Base-by-base conservation (phyloP, 2,113 vertebrate genomes). In the Pleuronectes platessa region DNA sequence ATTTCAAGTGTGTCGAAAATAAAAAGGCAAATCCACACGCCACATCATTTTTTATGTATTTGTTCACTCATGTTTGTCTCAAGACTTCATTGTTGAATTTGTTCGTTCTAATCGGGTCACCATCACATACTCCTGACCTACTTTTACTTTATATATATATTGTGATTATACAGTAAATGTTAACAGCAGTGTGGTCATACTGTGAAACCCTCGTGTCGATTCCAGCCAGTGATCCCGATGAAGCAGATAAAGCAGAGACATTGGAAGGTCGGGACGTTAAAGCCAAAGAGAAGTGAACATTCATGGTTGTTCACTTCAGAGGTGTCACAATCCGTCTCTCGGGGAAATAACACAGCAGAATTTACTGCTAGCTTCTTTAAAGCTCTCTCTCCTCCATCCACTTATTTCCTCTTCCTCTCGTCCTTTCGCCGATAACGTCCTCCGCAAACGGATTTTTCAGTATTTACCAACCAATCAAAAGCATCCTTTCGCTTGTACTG, bases 271-370 rank as follows among this genome's bases (percentile, higher is more conserved):
- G 37, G 21, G 12, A 14, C 14, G 5, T 59, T 81, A 15, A 35
- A 21, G 64, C 58, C 58, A 66, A 42, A 81, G 66, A 72, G 21
- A 74, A 67, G 27, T 15, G 53, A 67, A 51, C 70, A 60, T 77
- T 80, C 4, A 82, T 63, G 59, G 74, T 21, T 77, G 82, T 79
- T 86, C 88, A 84, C 88, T 88, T 92, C 87, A 78, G 83, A 58
- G 61, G 68, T 37, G 40, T 67, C 74, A 79, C 31, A 88, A 18
- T 49, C 14, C 4, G 78, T 88, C 83, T 89, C 85, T 81, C 75
- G 17, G 80, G 69, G 76, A 84, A 68, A 71, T 11, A 75, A 87
- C 79, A 71, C 51, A 64, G 17, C n/a, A n/a, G 60, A 70, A 83
- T 92, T 84, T 82, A 81, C 78, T 58, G 18, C 88, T 71, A 84